Percentiles rank a stretch among this genome's conserved stretches.
Conservation (phyloP, 2,888 invertebrate species). For the Ommatoiulus sabulosus region DNA sequence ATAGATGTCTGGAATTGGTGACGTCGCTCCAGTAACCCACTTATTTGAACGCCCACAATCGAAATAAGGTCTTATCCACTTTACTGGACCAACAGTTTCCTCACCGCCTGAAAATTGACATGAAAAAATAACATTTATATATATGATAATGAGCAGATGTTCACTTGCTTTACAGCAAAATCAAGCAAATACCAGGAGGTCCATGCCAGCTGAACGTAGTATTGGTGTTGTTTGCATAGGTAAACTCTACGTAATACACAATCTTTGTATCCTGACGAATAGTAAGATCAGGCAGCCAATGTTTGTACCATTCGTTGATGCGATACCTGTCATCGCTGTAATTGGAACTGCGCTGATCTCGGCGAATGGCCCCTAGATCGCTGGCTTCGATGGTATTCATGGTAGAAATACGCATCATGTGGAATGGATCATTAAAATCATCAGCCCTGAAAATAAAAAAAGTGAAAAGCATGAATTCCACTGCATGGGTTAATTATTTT, state of each 20-base stretch:
- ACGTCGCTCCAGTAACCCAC: slow-evolving; percentile 94
- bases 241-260: slow-evolving; percentile 85
- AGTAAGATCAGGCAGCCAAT: slow-evolving; percentile 91
- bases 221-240: slow-evolving; percentile 94
- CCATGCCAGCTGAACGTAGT: slow-evolving; percentile 97
- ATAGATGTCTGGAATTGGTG: slow-evolving; percentile 95
- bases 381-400: slow-evolving; percentile 89
- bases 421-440: slow-evolving; percentile 96
- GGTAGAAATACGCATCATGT: slow-evolving; percentile 93
- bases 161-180: neutral
- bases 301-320: slow-evolving; percentile 92
- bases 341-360: slow-evolving; percentile 83
- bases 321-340: slow-evolving; percentile 92
- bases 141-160: too few species aligned
- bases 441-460: slow-evolving; percentile 75
- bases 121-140: too few species aligned
- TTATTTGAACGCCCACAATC: slow-evolving; percentile 96
- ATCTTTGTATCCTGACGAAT: slow-evolving; percentile 88
- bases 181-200: slow-evolving; percentile 74
- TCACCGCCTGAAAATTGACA: slow-evolving; percentile 75
- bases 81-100: slow-evolving; percentile 91
- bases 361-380: slow-evolving; percentile 87
- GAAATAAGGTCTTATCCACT: slow-evolving; percentile 94
- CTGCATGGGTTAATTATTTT: too few species aligned
- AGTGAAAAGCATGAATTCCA: too few species aligned